Evolutionary conservation across 2,797 vertebrate species (phyloP).

Genomic region (Hoplostethus atlanticus): DNA sequence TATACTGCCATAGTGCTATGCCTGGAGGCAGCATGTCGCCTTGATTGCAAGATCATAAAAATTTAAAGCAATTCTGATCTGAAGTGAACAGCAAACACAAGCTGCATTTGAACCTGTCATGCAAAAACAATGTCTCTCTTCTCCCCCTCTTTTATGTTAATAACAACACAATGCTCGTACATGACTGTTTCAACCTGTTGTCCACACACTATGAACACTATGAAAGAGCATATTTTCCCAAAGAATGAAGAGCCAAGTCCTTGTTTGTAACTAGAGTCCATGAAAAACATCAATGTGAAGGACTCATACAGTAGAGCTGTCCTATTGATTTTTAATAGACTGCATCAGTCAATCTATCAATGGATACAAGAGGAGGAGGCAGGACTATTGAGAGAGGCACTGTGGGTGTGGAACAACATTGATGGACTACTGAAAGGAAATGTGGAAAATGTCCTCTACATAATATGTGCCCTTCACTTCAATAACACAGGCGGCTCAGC

Average conservation of each 20-base stretch:
- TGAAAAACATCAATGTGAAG: conserved; percentile 69
- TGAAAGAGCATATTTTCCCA: conserved; percentile 12
- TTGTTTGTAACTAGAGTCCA: conserved; percentile 57
- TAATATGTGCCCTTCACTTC: conserved; percentile 66
- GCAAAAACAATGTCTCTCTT: conserved; percentile 4
- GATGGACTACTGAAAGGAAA: conserved; percentile 62
- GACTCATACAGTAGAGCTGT: conserved; percentile 66
- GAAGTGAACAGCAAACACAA: conserved; percentile 24
- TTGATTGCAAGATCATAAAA: conserved; percentile 58
- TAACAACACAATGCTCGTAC: conserved; percentile 5
- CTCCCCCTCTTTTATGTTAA: conserved; percentile 32
- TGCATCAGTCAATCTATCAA: conserved; percentile 74
- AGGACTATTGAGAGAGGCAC: conserved; percentile 7
- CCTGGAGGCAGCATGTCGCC: conserved; percentile 59
- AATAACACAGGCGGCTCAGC: conserved; percentile 47
- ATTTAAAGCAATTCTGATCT: conserved; percentile 40
- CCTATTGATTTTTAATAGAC: conserved; percentile 76
- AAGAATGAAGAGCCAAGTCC: conserved; percentile 35
- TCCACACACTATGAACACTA: not conserved
- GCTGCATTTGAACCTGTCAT: conserved; percentile 29
- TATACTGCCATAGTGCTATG: conserved; percentile 40
- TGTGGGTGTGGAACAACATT: conserved; percentile 36
- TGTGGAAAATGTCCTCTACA: conserved; percentile 61
- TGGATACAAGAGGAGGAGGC: conserved; percentile 33
- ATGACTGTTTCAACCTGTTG: conserved; percentile 28